A percentile compares a stretch with the other conserved stretches of the same genome.
These are phyloP conservation scores for Erinaceus europaeus DNA, from an alignment of 2,113 vertebrate genomes.

Conservation along the genomic window DNA sequence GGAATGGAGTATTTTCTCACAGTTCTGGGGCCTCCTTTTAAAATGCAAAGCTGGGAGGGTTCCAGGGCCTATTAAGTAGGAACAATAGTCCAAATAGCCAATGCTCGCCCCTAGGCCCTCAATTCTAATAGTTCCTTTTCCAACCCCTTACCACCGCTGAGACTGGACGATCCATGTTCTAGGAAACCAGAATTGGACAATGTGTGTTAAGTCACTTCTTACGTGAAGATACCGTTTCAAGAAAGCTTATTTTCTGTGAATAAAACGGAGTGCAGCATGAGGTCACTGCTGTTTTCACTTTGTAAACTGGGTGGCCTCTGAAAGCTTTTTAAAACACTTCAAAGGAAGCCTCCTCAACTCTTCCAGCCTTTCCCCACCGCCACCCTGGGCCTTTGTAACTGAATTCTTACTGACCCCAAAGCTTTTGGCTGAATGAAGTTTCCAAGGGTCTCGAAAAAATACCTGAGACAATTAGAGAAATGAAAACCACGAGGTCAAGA, in stretches of 20 bases:
- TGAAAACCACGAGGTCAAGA: constrained; percentile 82
- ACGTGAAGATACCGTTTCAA: constrained; percentile 74
- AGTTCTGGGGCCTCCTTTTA: constrained; percentile 39
- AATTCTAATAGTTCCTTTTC: constrained; percentile 52
- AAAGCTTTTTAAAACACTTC: constrained; percentile 80
- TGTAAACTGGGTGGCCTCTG: constrained; percentile 82
- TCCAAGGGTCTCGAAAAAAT: constrained; percentile 78
- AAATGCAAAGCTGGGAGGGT: constrained; percentile 53
- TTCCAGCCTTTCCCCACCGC: constrained; percentile 33
- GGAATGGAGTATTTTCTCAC: constrained; percentile 49
- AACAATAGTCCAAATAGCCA: constrained; percentile 31
- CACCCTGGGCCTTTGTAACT: constrained; percentile 78
- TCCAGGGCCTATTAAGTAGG: constrained; percentile 5
- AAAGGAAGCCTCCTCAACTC: constrained; percentile 69
- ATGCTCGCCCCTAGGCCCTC: constrained; percentile 7
- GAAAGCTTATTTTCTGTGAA: constrained; percentile 82
- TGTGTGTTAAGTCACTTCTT: constrained; percentile 72
- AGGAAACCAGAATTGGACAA: constrained; percentile 44
- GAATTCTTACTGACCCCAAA: constrained; percentile 63
- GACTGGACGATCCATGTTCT: constrained; percentile 13
- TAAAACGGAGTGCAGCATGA: constrained; percentile 76
- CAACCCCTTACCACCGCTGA: constrained; percentile 26
- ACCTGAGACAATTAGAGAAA: constrained; percentile 84
- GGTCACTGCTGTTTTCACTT: constrained; percentile 83
- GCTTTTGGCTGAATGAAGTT: constrained; percentile 77